These are phyloP conservation scores for Lordiphosa andalusiaca DNA, from an alignment of 2,888 invertebrate genomes.

Conservation along the genomic window DNA sequence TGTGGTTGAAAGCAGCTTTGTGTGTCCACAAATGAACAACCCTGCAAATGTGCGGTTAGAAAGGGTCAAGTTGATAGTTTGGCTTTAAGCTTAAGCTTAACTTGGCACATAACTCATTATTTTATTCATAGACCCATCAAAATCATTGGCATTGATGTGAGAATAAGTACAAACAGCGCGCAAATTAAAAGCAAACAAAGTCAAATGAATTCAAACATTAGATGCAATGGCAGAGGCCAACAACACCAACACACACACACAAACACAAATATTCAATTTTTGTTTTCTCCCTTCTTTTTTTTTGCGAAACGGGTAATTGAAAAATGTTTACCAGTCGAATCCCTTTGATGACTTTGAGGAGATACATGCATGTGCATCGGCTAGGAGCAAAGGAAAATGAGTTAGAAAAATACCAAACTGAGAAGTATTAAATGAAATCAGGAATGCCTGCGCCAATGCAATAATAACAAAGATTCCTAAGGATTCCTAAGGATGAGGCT, in stretches of 20 bases:
- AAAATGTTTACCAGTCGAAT: conserved; percentile 41
- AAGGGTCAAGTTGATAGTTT: not conserved
- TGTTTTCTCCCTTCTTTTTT: not conserved
- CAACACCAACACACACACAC: conserved; percentile 7
- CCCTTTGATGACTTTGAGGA: conserved; percentile 16
- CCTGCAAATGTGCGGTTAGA: conserved; percentile 53
- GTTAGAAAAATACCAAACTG: not conserved
- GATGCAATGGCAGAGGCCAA: conserved; percentile 37
- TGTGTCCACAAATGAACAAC: conserved; percentile 44
- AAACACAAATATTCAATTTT: conserved; percentile 7
- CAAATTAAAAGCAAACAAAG: conserved; percentile 65
- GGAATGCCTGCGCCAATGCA: too few species aligned
- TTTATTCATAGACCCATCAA: conserved; percentile 34
- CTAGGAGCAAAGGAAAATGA: not conserved
- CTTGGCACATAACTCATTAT: conserved; percentile 27
- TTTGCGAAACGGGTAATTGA: conserved; percentile 41
- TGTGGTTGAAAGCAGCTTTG: conserved; percentile 34
- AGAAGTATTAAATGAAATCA: too few species aligned
- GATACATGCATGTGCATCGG: too few species aligned
- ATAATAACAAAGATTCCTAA: too few species aligned
- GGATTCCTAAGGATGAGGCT: too few species aligned
- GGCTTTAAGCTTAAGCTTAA: not conserved
- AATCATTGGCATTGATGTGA: conserved; percentile 11
- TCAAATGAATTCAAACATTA: conserved; percentile 40
- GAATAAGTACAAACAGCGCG: conserved; percentile 16